Base-by-base conservation (phyloP, 2,888 invertebrate species). In the Polydrusus pterygomalis region DNA sequence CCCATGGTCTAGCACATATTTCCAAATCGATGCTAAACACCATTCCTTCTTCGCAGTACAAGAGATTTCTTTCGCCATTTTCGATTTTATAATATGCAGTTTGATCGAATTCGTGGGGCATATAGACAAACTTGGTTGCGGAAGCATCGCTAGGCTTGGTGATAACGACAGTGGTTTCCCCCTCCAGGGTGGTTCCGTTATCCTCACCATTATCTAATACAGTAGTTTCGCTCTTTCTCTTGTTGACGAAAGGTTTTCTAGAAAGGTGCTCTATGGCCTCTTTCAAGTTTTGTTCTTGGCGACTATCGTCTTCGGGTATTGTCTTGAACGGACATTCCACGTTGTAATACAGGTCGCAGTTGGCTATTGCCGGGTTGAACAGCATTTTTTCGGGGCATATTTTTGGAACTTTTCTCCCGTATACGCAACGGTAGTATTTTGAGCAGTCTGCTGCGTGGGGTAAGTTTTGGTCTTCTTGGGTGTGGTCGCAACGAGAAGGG, bases 321-420 rank as follows among this genome's bases (percentile, higher is more conserved):
- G 47, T 64, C n/a, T 34, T 11, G 13, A 15, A 40, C 10, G 40
- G 34, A 38, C 77, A 79, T 2, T 78, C 74, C 3, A 82, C 83
- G 60, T 80, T 80, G 47, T 79, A 80, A 25, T 78, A 80, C 70
- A 79, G 79, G 68, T 83, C 83, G 70, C 84, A 84, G 51, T 81
- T 80, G 43, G 79, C 75, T 25, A 80, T 77, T 13, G 70, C 68
- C 2, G 74, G 58, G 64, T 82, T 83, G 70, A 82, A 84, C 20
- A 83, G 75, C 74, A 83, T 79, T 18, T 79, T 80, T 18, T 78
- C 77, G 1, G 82, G 82, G 70, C 84, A 84, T 34, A 72, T 67
- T 54, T 80, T 80, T 10, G 80, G 54, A n/a, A 82, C 79, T 75
- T 79, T 79, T 63, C 30, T 64, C 7, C 82, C 81, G 62, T 82